Evolutionary conservation across 1,140 invertebrate genomes (phyloP), one percentile per base, ranked within the genome.

Genomic region (Notospermus geniculatus): DNA sequence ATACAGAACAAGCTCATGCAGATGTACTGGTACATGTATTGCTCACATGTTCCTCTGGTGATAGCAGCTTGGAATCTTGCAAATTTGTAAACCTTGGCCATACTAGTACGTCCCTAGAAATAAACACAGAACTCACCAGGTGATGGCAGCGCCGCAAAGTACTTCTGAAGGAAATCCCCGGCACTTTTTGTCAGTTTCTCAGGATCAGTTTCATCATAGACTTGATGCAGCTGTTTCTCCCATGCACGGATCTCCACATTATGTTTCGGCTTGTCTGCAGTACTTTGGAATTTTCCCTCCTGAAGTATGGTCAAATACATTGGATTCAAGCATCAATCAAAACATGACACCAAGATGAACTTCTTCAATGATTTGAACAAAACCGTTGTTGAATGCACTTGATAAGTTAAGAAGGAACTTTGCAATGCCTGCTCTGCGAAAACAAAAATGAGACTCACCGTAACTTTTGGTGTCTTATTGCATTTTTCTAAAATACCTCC

Each of bases 211-310:
- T 77, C 76, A 60, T 75, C 77, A 72, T 71, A 79, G n/a, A 78
- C 68, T 54, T 78, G 72, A n/a, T 78, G 74, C n/a, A 80, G 62
- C 27, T 69, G 65, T 63, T 77, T 78, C 65, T 80, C 74, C 77
- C 77, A 80, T 30, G 70, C 71, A 17, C 75, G 63, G 25, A 76
- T 71, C 66, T 75, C 61, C 41, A 72, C 62, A 60, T 58, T 67
- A 52, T 74, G 72, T 15, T 62, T 66, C 15, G 65, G 19, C 36
- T 69, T 62, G 53, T 64, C 65, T 52, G 60, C 60, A 7, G 65
- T 52, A 50, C 67, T 64, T 59, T 71, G 67, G 58, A 76, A 74
- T 53, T 64, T 71, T 43, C 71, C 71, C n/a, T 19, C 25, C 46
- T 36, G 32, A 36, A 36, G 15, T 7, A 15, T 7, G 32, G 15